These are phyloP conservation scores for Phrynocephalus versicolor DNA, from an alignment of 2,113 vertebrate species.

Conservation along the genomic window DNA sequence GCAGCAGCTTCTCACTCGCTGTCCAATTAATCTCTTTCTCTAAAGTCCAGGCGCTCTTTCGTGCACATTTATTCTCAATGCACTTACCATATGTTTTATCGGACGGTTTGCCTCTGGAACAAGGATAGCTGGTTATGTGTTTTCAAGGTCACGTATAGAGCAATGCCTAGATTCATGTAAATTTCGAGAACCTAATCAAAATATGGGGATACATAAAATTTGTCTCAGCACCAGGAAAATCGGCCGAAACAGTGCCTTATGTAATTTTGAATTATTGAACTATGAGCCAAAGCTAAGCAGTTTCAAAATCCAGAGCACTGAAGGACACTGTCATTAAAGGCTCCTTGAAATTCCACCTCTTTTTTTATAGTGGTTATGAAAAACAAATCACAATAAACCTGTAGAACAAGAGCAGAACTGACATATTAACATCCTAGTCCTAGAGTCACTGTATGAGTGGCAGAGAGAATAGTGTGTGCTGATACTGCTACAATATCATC, in stretches of 20 bases:
- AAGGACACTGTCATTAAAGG: conserved; percentile 32
- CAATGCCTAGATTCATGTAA: conserved; percentile 40
- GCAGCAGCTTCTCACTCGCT: conserved; percentile 46
- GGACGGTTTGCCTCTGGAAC: conserved; percentile 58
- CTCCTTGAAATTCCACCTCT: not conserved
- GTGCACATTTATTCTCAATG: conserved; percentile 56
- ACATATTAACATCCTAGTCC: not conserved
- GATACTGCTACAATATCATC: not conserved
- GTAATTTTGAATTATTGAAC: conserved; percentile 56
- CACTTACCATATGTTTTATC: conserved; percentile 66
- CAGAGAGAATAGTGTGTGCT: not conserved
- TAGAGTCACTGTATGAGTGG: not conserved
- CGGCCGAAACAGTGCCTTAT: conserved; percentile 49
- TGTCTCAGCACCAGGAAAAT: conserved; percentile 55
- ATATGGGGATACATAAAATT: conserved; percentile 44
- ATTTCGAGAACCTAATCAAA: conserved; percentile 69
- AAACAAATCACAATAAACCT: not conserved
- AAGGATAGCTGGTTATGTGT: conserved; percentile 64
- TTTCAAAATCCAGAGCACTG: conserved; percentile 41
- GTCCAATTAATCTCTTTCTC: conserved; percentile 58
- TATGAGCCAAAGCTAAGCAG: conserved; percentile 46
- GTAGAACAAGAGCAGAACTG: not conserved
- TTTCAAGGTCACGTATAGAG: conserved; percentile 68
- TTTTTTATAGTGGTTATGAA: not conserved
- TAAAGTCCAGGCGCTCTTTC: conserved; percentile 61